phyloP scores from a whole-genome alignment of 2,113 vertebrate genomes.

The Anguilla rostrata region DNA sequence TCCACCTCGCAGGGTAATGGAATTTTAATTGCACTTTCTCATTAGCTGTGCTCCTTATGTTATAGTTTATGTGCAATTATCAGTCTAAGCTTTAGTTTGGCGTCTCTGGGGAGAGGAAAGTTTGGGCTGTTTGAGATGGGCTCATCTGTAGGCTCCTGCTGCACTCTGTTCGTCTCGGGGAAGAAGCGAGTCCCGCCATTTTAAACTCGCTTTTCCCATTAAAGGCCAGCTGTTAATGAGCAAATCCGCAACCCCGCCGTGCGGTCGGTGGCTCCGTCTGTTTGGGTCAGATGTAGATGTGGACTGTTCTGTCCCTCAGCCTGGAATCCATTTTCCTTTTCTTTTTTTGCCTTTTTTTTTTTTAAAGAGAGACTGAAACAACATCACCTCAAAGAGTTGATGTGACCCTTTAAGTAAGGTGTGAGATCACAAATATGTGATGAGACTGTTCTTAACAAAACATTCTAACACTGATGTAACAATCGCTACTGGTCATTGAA shows the following conservation, averaged over 20 bases:
- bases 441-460: no score
- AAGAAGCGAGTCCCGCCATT: neutral
- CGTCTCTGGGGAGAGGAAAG: neutral
- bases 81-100: neutral
- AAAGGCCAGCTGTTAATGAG: neutral
- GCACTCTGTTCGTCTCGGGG: neutral
- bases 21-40: neutral
- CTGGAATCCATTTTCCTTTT: neutral
- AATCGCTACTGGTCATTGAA: no score
- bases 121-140: neutral
- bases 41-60: neutral
- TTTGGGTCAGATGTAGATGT: neutral
- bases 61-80: neutral
- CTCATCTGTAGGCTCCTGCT: no score
- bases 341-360: neutral
- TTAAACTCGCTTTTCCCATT: neutral
- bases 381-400: slow-evolving; percentile 36
- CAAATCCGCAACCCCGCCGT: neutral
- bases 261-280: neutral
- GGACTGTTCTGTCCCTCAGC: neutral
- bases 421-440: no score
- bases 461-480: no score
- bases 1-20: neutral
- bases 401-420: no score
- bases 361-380: slow-evolving; percentile 29